phyloP scores from a whole-genome alignment of 2,113 vertebrate genomes.

The Chaetops frenatus region DNA sequence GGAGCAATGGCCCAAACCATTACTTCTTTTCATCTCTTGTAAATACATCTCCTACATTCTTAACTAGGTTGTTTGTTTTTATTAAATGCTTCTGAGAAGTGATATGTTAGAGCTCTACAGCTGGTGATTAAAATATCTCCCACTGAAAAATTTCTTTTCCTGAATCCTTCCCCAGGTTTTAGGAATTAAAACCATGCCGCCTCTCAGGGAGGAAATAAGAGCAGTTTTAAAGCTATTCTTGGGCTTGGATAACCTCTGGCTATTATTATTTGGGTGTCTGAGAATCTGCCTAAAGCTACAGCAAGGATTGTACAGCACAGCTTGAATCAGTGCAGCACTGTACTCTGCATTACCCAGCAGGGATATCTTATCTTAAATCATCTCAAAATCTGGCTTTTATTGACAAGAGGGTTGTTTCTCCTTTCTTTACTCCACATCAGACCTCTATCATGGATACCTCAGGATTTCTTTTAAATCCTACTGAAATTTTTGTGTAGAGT shows the following conservation, averaged over 20 bases:
- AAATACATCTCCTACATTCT: neutral
- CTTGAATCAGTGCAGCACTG: neutral
- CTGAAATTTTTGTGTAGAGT: neutral
- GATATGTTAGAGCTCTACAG: neutral
- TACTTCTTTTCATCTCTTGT: neutral
- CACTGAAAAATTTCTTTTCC: neutral
- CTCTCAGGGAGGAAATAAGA: neutral
- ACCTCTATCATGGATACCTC: neutral
- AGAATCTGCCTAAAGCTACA: neutral
- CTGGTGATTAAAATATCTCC: neutral
- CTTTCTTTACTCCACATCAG: neutral
- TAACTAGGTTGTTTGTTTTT: neutral
- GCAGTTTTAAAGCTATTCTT: neutral
- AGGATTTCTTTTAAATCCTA: neutral
- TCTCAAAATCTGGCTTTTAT: neutral
- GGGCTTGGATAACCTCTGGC: neutral
- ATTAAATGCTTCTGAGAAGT: neutral
- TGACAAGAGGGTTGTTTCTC: neutral
- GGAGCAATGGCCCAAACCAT: neutral
- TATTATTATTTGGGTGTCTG: neutral
- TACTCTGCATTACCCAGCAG: neutral
- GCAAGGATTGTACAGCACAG: neutral
- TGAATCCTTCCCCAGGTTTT: neutral
- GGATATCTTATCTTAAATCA: neutral
- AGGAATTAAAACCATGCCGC: neutral